Conservation (phyloP, 2,797 vertebrate species). For the Danio aesculapii region DNA sequence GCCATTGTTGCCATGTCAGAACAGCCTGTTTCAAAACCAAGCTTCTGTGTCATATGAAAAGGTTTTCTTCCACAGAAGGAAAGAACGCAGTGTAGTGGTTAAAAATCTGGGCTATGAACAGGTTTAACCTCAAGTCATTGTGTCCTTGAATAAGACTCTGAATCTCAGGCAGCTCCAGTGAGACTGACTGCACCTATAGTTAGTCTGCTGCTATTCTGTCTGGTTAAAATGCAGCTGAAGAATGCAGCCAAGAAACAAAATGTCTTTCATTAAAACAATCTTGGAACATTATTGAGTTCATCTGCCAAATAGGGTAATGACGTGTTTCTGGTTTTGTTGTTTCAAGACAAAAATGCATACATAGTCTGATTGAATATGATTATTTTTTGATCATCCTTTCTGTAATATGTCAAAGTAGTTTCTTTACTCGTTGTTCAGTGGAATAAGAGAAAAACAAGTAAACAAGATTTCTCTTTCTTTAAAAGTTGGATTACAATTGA, state of each 20-base stretch:
- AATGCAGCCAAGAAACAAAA: background rate
- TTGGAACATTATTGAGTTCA: too few relatives aligned
- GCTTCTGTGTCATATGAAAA: background rate
- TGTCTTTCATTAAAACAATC: background rate
- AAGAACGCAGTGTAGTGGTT: background rate
- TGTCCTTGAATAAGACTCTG: constrained; percentile 27
- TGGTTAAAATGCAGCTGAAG: background rate
- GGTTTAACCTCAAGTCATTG: constrained; percentile 23
- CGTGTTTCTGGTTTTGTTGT: background rate
- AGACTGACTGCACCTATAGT: constrained; percentile 24
- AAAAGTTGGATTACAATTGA: too few relatives aligned
- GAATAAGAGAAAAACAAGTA: too few relatives aligned
- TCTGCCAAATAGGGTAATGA: background rate
- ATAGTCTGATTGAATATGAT: background rate
- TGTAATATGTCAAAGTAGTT: background rate
- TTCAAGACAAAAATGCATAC: background rate
- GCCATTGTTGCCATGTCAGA: constrained; percentile 20
- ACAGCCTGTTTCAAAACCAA: constrained; percentile 25
- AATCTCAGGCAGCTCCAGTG: constrained; percentile 6
- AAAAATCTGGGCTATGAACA: constrained; percentile 34
- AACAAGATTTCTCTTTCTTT: too few relatives aligned
- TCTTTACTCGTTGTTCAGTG: too few relatives aligned
- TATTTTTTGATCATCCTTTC: background rate
- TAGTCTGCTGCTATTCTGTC: constrained; percentile 1
- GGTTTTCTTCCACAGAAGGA: background rate